Evolutionary conservation across 2,888 invertebrate genomes (phyloP).

Genomic region (Eucriotettix oculatus): DNA sequence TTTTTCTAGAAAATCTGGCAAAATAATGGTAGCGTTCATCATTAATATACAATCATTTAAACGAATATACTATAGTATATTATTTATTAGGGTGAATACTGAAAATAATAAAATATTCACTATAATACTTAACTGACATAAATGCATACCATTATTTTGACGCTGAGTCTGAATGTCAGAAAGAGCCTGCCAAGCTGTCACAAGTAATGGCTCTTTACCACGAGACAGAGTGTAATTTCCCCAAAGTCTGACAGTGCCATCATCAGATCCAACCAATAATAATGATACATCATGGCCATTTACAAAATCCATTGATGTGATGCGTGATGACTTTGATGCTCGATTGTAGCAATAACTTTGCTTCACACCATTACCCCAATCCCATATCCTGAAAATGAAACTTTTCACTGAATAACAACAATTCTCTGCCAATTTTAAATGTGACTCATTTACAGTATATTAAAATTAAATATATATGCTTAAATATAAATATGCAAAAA

Average conservation of each 20-base stretch:
- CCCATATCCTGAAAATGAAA: conserved; percentile 50
- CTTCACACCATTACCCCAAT: conserved; percentile 61
- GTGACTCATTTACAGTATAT: no score
- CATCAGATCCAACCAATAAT: conserved; percentile 58
- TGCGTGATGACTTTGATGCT: conserved; percentile 35
- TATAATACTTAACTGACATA: no score
- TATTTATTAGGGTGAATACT: neutral
- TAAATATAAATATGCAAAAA: no score
- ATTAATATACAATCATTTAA: no score
- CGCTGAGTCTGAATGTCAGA: conserved; percentile 33
- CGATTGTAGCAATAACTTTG: conserved; percentile 43
- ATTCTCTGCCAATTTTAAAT: neutral
- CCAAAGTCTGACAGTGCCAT: conserved; percentile 63
- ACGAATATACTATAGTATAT: no score
- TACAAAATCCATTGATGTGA: conserved; percentile 70
- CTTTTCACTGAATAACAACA: neutral
- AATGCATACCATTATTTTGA: neutral
- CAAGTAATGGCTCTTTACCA: conserved; percentile 34
- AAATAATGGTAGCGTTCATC: no score
- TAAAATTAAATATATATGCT: no score
- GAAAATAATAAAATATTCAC: neutral
- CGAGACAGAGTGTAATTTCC: conserved; percentile 11
- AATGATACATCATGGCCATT: conserved; percentile 71
- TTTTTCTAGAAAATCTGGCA: no score
- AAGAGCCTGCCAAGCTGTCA: conserved; percentile 77